Conservation (phyloP, 1,140 invertebrate genomes). For the Acromyrmex echinatior region DNA sequence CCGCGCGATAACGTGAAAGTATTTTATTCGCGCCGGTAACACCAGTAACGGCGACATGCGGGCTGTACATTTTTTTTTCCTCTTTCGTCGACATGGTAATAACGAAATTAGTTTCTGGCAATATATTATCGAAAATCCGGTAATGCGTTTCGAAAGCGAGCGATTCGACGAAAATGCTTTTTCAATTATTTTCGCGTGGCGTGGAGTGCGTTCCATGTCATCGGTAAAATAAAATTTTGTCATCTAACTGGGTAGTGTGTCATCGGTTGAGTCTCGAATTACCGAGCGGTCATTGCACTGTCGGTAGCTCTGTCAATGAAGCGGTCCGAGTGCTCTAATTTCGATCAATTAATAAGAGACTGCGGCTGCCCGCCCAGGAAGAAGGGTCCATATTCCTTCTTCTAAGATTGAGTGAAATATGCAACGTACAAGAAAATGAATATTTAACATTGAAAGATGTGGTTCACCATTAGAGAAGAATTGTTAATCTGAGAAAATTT, state of each 20-base stretch:
- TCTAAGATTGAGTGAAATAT: slow-evolving; percentile 66
- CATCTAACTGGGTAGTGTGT: slow-evolving; percentile 63
- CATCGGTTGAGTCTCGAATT: slow-evolving; percentile 74
- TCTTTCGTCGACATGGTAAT: slow-evolving; percentile 47
- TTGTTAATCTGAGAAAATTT: background rate
- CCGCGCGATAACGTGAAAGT: slow-evolving; percentile 31
- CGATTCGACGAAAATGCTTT: slow-evolving; percentile 58
- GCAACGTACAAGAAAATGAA: background rate
- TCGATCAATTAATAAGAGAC: slow-evolving; percentile 80
- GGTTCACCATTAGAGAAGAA: background rate
- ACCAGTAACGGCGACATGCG: slow-evolving; percentile 33
- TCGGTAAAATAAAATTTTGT: slow-evolving; percentile 64
- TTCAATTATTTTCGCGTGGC: slow-evolving; percentile 65
- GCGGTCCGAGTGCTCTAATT: slow-evolving; percentile 76
- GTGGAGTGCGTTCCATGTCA: slow-evolving; percentile 56
- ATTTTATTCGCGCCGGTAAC: slow-evolving; percentile 49
- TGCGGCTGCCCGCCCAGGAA: slow-evolving; percentile 60
- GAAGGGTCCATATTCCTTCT: slow-evolving; percentile 54
- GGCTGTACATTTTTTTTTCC: slow-evolving; percentile 37
- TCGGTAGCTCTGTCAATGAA: slow-evolving; percentile 78
- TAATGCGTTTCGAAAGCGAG: slow-evolving; percentile 57
- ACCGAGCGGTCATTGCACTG: slow-evolving; percentile 79
- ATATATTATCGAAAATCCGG: slow-evolving; percentile 62
- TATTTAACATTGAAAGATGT: background rate
- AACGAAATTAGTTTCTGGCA: slow-evolving; percentile 64